Evolutionary conservation across 2,797 vertebrate genomes (phyloP), one percentile per base, ranked within the genome.

Genomic region (Nyctibius grandis): DNA sequence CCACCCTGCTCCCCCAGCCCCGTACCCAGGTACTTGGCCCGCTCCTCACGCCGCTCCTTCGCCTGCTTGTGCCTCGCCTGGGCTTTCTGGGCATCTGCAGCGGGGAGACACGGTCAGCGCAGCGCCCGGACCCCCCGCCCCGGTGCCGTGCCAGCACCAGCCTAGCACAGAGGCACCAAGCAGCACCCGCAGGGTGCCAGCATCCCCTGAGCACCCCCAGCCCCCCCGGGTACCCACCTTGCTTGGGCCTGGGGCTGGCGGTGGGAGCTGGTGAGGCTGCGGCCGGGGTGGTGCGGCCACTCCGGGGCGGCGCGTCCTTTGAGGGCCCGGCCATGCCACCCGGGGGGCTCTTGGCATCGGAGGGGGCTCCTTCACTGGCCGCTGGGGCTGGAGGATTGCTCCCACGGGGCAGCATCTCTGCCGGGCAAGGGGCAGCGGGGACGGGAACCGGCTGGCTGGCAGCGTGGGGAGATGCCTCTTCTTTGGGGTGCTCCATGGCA

Each of bases 21-120:
- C 99, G 97, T 97, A 99, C 99, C 99, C 63, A 99, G 98, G 98
- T 99, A 99, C 97, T 99, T 99, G 96, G 99, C 99, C 74, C 99
- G 98, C 69, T 99, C 99, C 92, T 99, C 99, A 23, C 99, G 97
- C 31, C 99, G 98, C 91, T 99, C 99, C 96, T 99, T 99, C 0
- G 99, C 99, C 88, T 98, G 98, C 94, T 99, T 99, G 98, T 99
- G 99, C 89, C 99, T 98, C 10, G 99, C 99, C 85, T 99, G 98
- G 67, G 99, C 98, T 97, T 99, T 99, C 84, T 98, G 97, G 19
- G 96, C 86, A 94, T 99, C 99, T 99, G 94, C 77, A 48, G 53
- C 1, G 8, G 60, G 75, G 44, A 93, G 28, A 83, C 4, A 84
- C 1, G 0, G 0, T 85, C 65, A 96, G 83, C 63, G 34, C 7